Conservation (phyloP, 2,888 invertebrate genomes). For the Latrodectus elegans region DNA sequence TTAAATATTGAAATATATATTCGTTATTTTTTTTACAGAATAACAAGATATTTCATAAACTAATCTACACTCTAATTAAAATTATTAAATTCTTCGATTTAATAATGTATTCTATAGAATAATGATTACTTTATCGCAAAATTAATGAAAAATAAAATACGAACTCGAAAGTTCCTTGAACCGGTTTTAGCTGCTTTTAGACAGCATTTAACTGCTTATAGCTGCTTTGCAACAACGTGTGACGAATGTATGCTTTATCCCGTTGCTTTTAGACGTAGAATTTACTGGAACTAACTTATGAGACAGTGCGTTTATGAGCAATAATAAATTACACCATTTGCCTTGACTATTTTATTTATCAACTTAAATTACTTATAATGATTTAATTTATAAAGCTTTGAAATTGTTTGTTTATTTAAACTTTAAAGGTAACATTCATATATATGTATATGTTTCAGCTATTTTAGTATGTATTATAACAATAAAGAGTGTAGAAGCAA, state of each 20-base stretch:
- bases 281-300: not conserved
- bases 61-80: not conserved
- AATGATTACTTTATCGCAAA: not conserved
- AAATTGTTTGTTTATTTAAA: too few relatives aligned
- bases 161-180: not conserved
- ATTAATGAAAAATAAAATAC: not conserved
- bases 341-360: not conserved
- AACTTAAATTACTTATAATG: too few relatives aligned
- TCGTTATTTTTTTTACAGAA: not conserved
- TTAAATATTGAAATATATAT: not conserved
- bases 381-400: too few relatives aligned
- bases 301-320: not conserved
- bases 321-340: not conserved
- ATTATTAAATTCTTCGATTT: not conserved
- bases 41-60: not conserved
- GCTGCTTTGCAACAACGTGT: not conserved
- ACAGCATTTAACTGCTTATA: not conserved
- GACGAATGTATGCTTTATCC: not conserved
- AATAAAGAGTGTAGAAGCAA: too few relatives aligned
- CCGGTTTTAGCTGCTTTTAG: not conserved
- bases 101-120: not conserved
- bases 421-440: too few relatives aligned
- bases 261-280: not conserved
- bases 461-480: too few relatives aligned
- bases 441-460: too few relatives aligned